Base-by-base conservation (phyloP, 2,888 invertebrate species). In the Endomychus coccineus region DNA sequence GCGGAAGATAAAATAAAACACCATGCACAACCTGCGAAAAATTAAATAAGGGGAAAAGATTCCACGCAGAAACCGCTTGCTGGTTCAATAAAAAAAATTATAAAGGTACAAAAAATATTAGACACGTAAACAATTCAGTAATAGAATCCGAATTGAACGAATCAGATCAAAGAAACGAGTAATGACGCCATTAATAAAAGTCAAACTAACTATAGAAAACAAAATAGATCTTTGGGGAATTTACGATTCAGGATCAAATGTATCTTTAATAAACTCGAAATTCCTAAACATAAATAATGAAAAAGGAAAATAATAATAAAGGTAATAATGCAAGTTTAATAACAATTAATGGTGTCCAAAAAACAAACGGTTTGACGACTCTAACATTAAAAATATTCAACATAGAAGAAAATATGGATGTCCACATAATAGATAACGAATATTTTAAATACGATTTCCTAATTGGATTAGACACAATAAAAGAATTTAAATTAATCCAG, bases 1-100 rank as follows among this genome's bases (percentile, higher is more conserved):
- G n/a, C n/a, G n/a, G n/a, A n/a, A n/a, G n/a, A 17, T 44, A 40
- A 28, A 46, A 49, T 27, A 43, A 47, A 11, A 45, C 42, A 36
- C 45, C 48, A 40, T 49, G 48, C 27, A 44, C 27, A 33, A 49
- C 35, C 16, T 52, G 51, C 35, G 48, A 50, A 44, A 47, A 38
- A 28, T 36, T 48, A 34, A 46, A 44, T 25, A 55, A 49, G 45
- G 49, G 49, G 13, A 35, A 31, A 12, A 42, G 44, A 28, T 48
- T 40, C 19, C 44, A 48, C 16, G 34, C 42, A 16, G 48, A 45
- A 38, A 25, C 39, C 16, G 24, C 33, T 32, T 46, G 45, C 32
- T 45, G 45, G 42, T 46, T 46, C 29, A 49, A 38, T 14, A 10
- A 10, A 25, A 25, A 21, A 43, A 41, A 17, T 34, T 44, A 35